Conservation (phyloP, 2,888 invertebrate genomes). For the Acrobasis repandana region DNA sequence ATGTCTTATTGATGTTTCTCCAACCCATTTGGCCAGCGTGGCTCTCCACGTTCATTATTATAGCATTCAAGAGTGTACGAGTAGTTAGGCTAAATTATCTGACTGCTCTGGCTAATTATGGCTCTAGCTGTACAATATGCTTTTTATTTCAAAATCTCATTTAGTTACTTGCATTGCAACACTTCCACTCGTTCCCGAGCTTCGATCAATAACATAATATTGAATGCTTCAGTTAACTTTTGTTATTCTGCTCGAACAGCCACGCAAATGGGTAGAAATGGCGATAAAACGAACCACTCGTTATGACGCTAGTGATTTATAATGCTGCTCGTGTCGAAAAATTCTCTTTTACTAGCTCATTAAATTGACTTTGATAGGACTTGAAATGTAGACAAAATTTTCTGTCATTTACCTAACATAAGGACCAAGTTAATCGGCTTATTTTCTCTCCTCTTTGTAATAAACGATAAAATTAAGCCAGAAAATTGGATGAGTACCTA, state of each 20-base stretch:
- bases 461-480: too few relatives aligned
- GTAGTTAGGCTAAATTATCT: too few relatives aligned
- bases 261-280: constrained; percentile 20
- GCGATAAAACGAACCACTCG: constrained; percentile 17
- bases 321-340: constrained; percentile 2
- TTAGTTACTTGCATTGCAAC: not conserved
- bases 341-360: not conserved
- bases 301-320: constrained; percentile 17
- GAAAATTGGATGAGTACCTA: too few relatives aligned
- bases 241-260: constrained; percentile 14
- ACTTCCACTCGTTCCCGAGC: not conserved
- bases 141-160: not conserved
- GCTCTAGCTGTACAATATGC: too few relatives aligned
- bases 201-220: constrained; percentile 8
- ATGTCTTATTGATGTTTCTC: too few relatives aligned
- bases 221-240: constrained; percentile 17
- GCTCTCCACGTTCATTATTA: too few relatives aligned
- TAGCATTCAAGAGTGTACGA: too few relatives aligned
- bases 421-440: too few relatives aligned
- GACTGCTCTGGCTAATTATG: too few relatives aligned
- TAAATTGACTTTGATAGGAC: not conserved
- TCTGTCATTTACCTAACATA: too few relatives aligned
- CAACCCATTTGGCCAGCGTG: too few relatives aligned
- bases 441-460: too few relatives aligned
- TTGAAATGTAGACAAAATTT: not conserved